A percentile compares a stretch with the other conserved stretches of the same genome.
Evolutionary conservation across 2,797 vertebrate species (phyloP).

Genomic region (Erethizon dorsatum): DNA sequence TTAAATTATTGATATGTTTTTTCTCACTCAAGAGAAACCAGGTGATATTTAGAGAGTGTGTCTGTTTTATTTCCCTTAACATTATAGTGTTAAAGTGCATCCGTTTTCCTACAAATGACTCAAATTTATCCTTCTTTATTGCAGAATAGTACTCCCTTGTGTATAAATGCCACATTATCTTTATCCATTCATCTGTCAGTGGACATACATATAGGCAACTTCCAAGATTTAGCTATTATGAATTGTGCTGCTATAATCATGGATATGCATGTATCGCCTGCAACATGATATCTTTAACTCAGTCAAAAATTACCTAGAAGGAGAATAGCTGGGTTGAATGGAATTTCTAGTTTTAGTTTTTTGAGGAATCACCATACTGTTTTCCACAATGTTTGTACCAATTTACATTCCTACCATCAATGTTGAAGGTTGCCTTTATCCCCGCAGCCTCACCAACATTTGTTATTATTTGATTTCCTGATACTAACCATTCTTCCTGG

Average conservation of each 20-base stretch:
- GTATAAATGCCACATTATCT: neutral
- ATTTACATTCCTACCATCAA: neutral
- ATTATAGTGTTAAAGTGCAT: neutral
- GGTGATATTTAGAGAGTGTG: neutral
- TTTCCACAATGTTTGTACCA: neutral
- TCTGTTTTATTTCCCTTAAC: neutral
- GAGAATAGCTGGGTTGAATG: neutral
- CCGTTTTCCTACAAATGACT: neutral
- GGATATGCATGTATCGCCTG: neutral
- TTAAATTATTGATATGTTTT: neutral
- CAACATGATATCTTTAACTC: neutral
- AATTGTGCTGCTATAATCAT: neutral
- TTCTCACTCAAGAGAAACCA: neutral
- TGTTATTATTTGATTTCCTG: neutral
- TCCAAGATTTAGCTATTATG: neutral
- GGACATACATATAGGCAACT: neutral
- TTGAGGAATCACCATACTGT: neutral
- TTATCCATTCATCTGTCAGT: neutral
- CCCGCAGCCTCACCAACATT: neutral
- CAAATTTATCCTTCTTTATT: neutral
- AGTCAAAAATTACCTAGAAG: neutral
- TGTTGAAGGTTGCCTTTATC: neutral
- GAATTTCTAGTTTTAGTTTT: neutral
- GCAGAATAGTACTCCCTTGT: neutral
- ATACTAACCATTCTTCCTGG: neutral